Evolutionary conservation across 2,113 vertebrate genomes (phyloP), one percentile per base, ranked within the genome.

Genomic region (Salvelinus sp.): DNA sequence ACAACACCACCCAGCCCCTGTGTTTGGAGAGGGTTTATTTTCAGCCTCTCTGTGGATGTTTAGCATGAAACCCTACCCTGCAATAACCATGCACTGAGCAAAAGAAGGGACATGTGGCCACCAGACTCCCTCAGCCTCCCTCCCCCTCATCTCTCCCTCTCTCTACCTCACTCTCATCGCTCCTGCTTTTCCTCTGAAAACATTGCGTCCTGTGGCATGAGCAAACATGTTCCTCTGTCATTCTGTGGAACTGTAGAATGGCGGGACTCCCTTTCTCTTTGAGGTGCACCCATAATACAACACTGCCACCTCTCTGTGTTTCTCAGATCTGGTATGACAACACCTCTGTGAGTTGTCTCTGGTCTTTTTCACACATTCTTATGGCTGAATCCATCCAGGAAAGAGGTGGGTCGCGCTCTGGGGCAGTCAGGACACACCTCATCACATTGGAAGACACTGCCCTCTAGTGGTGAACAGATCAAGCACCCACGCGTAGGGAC

Each of bases 91-190:
- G 83, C 80, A 44, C 79, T 48, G 82, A 90, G 81, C 86, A 78
- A 68, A 76, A 85, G 79, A 83, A 68, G 88, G 70, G 86, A 93
- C 93, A 93, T 94, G 91, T 94, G 93, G 92, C 88, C 87, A 90
- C 91, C 93, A 94, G 92, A 86, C 79, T 48, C 62, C 44, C 47
- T 50, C 65, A 50, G 44, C 27, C 73, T 60, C 65, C 69, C 74
- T 30, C 60, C 33, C 75, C 28, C 69, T 69, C 62, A 60, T 27
- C 57, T 73, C 74, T 75, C 30, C 47, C 69, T 74, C 71, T 72
- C 66, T 77, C 67, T 76, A 28, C 44, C n/a, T 76, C 72, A 66
- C 77, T 71, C 68, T 30, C 68, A 50, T 75, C 60, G 12, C 69
- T 76, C 88, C 83, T 84, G 87, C 90, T 86, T 82, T 88, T 90